Base-by-base conservation (phyloP, 2,888 invertebrate genomes). In the Oasisia sp. region DNA sequence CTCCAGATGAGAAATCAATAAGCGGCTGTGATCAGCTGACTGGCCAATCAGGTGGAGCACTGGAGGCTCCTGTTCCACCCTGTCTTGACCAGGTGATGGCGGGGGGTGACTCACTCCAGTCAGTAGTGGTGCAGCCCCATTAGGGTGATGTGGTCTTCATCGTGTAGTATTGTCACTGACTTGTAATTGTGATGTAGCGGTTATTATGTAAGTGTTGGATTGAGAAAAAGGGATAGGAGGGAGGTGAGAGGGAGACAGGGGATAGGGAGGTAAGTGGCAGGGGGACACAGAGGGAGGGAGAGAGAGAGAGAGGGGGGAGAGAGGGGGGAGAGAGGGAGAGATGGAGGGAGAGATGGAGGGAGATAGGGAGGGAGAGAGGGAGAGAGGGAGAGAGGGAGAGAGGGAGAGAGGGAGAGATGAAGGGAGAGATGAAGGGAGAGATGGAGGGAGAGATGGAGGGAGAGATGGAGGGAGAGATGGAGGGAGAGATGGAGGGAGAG, bases 401-500 rank as follows among this genome's bases (percentile, higher is more conserved):
- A 50, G 91, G 44, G 45, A 27, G 27, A 0, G 45, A 45, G 91
- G 27, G 50, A 11, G 50, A 50, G 50, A 9, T 50, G 50, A 50
- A 50, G 9, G 50, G 50, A 50, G 50, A 50, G 9, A 45, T 7
- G 45, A 7, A 19, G 44, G 9, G 44, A 44, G 4, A 44, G 9
- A 38, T 8, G 32, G 45, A 44, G 32, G 44, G 19, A 91, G 32
- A 44, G 2, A 38, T 1, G 38, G 38, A 4, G 38, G 38, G 38
- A 38, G 1, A 12, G 91, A 74, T 2, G 32, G 32, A 32, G 5
- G 56, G 90, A 89, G 90, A 93, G 74, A 92, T n/a, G 90, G 89
- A 50, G 91, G 89, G 89, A 91, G 90, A 93, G 32, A 92, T 58
- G 91, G 58, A 89, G 58, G 90, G 89, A 91, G 89, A 50, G 91